Evolutionary conservation across 2,797 vertebrate species (phyloP).

Genomic region (Crocidura indochinensis): DNA sequence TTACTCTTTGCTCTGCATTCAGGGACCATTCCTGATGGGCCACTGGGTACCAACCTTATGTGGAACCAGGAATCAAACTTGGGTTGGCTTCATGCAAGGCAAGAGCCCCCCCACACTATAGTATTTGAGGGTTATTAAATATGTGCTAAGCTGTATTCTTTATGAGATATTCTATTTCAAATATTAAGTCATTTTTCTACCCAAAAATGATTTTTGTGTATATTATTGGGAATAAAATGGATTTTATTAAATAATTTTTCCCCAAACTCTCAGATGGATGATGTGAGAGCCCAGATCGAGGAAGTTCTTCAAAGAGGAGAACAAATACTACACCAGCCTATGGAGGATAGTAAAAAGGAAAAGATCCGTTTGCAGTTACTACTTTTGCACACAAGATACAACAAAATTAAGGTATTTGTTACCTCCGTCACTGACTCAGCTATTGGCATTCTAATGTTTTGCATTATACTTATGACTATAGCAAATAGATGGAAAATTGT

Average conservation of each 20-base stretch:
- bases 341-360: slow-evolving; percentile 93
- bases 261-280: slow-evolving; percentile 92
- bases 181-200: not conserved
- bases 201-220: not conserved
- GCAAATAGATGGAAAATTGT: not conserved
- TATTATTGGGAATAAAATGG: not conserved
- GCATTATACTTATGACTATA: not conserved
- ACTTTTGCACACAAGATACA: slow-evolving; percentile 94
- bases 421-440: not conserved
- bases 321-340: slow-evolving; percentile 92
- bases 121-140: not conserved
- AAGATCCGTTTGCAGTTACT: slow-evolving; percentile 93
- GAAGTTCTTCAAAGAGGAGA: slow-evolving; percentile 95
- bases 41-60: no score
- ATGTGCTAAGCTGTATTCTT: slow-evolving; percentile 41
- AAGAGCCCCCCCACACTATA: not conserved
- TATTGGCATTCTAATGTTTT: not conserved
- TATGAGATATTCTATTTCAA: slow-evolving; percentile 33
- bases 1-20: no score
- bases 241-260: slow-evolving; percentile 41
- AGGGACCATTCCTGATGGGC: no score
- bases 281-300: slow-evolving; percentile 94
- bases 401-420: slow-evolving; percentile 90
- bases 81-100: no score
- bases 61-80: no score